Evolutionary conservation across 2,888 invertebrate species (phyloP), one percentile per base, ranked within the genome.

Genomic region (Elmis aenea): DNA sequence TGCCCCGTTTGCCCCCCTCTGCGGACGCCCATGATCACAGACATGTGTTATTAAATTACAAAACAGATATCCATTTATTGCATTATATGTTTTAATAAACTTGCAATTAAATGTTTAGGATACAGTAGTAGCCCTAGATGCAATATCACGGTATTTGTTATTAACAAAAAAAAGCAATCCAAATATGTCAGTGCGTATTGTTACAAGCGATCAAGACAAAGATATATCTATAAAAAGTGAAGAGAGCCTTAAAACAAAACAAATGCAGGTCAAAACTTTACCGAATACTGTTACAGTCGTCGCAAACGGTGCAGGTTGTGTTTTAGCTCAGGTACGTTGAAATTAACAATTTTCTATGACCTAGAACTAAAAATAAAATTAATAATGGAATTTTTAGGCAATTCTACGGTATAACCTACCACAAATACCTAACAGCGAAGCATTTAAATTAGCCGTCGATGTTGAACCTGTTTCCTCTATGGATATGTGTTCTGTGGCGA

Each of bases 91-190:
- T n/a, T n/a, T n/a, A n/a, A n/a, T n/a, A n/a, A n/a, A n/a, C n/a
- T n/a, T n/a, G n/a, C n/a, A n/a, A n/a, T n/a, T n/a, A n/a, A n/a
- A n/a, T n/a, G 51, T 61, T 32, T 52, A 75, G 70, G 79, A 79
- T 50, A 79, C 79, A 0, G 73, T 76, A 1, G 68, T 79, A 6
- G 79, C 75, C 3, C 62, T 81, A 10, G 76, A 78, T 48, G 79
- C 78, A 1, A 56, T 79, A 6, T 68, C 77, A 1, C 72, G 72
- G 50, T 79, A 75, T 53, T n/a, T n/a, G n/a, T n/a, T n/a, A n/a
- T n/a, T n/a, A n/a, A n/a, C n/a, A n/a, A n/a, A n/a, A n/a, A n/a
- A n/a, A n/a, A n/a, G n/a, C n/a, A n/a, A n/a, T n/a, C n/a, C n/a
- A n/a, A n/a, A n/a, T n/a, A n/a, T n/a, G n/a, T n/a, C n/a, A n/a